phyloP scores from a whole-genome alignment of 2,888 invertebrate species.

The Poecilobothrus nobilitatus region DNA sequence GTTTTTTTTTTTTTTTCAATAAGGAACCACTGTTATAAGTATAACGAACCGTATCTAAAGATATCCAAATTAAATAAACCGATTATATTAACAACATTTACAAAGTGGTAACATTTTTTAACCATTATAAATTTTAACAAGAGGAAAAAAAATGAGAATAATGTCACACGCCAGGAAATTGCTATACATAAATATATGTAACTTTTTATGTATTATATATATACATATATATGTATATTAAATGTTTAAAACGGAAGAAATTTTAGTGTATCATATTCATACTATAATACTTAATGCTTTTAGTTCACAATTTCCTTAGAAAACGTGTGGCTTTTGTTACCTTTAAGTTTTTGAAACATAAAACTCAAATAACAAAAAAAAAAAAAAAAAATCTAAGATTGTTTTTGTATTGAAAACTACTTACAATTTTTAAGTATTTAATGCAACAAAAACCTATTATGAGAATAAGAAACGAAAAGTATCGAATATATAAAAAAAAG shows the following conservation, averaged over 20 bases:
- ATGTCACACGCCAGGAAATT: conserved; percentile 1
- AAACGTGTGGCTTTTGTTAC: too few species aligned
- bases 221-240: too few species aligned
- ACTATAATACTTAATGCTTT: too few species aligned
- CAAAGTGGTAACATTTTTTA: neutral
- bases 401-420: neutral
- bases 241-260: too few species aligned
- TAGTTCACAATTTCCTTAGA: too few species aligned
- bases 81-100: neutral
- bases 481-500: neutral
- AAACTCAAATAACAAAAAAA: neutral
- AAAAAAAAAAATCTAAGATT: neutral
- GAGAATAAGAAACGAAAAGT: neutral
- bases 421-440: neutral
- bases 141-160: neutral
- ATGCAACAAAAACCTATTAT: neutral
- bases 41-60: neutral
- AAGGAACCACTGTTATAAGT: too few species aligned
- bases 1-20: too few species aligned
- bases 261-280: too few species aligned
- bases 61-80: too few species aligned
- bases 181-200: neutral
- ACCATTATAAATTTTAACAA: too few species aligned
- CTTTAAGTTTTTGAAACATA: too few species aligned
- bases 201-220: neutral